Evolutionary conservation across 2,797 vertebrate species (phyloP), one percentile per base, ranked within the genome.

Genomic region (Sitta carolinensis): DNA sequence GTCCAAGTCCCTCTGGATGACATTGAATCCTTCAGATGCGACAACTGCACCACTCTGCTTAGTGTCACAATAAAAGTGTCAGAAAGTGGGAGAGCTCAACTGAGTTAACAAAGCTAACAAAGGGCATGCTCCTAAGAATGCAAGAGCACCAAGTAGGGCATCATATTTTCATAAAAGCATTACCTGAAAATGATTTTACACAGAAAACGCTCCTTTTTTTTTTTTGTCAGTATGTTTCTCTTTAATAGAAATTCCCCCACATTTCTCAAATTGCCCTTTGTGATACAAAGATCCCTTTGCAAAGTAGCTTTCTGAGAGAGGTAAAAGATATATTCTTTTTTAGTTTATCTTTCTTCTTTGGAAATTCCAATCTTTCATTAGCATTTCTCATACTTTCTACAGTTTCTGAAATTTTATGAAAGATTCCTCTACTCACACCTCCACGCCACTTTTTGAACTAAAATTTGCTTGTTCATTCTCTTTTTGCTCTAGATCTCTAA

Each of bases 381-480:
- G 62, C 36, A 47, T 70, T 91, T 86, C 34, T 78, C 34, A 47
- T 23, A 47, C 17, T 47, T 74, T 34, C 50, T 62, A 8, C 16
- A 70, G 34, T 55, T 87, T 74, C 50, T 63, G 16, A 38, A 58
- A 74, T 62, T 90, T 38, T 40, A 69, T 30, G 23, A 40, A 78
- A 48, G n/a, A 72, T 57, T 73, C 38, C 23, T 45, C 59, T 87
- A 42, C 55, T 76, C 2, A 2, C 14, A 84, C 11, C 32, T 79
- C 10, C 40, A 17, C 38, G 55, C 7, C 13, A 16, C 17, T 91
- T 95, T 75, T 63, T 54, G 4, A 78, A 57, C 11, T 25, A 62
- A 78, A 83, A 75, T 86, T 83, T 81, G 13, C 45, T 93, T 95
- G 70, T 59, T 95, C 10, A 6, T 84, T 94, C 36, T 81, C 52